Evolutionary conservation across 2,113 vertebrate species (phyloP).

Genomic region (Oreochromis aureus): DNA sequence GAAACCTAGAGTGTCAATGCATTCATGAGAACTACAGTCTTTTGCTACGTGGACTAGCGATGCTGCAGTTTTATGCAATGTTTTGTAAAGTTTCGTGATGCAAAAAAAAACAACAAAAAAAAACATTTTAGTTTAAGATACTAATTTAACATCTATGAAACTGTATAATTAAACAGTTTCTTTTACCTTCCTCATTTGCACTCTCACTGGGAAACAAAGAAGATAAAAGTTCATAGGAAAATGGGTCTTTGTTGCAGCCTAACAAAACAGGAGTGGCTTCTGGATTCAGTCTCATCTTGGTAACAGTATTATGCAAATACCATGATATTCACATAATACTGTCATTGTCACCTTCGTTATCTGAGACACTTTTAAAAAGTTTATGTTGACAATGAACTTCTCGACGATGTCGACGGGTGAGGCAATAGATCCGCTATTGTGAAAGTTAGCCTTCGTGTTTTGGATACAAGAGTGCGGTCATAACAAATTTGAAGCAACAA

Average conservation of each 20-base stretch:
- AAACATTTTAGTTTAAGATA: not conserved
- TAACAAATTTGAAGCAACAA: not conserved
- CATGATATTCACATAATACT: not conserved
- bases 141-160: not conserved
- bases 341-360: not conserved
- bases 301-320: not conserved
- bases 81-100: not conserved
- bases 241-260: not conserved
- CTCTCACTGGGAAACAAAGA: not conserved
- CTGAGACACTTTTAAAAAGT: not conserved
- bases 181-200: not conserved
- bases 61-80: not conserved
- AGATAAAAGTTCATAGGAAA: fast-evolving
- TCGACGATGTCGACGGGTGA: fast-evolving
- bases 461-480: not conserved
- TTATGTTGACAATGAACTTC: not conserved
- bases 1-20: not conserved
- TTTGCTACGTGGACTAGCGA: not conserved
- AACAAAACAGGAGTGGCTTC: not conserved
- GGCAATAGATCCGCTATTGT: not conserved
- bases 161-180: not conserved
- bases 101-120: not conserved
- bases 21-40: not conserved
- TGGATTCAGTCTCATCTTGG: not conserved
- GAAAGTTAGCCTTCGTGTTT: not conserved